Evolutionary conservation across 2,888 invertebrate species (phyloP).

Genomic region (Pterostichus niger): DNA sequence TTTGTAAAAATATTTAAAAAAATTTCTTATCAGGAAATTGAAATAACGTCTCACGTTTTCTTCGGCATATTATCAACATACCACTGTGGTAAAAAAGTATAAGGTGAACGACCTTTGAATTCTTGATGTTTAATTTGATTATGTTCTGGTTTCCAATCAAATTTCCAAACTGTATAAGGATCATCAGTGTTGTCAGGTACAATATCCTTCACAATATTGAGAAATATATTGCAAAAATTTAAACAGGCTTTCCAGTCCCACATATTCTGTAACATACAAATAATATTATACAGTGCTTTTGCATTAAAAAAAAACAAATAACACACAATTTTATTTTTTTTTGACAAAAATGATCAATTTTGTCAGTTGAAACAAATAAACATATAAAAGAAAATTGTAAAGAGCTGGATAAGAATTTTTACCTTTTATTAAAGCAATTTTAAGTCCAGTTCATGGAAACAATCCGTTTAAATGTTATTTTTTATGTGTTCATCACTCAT

Average conservation of each 20-base stretch:
- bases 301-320: no score
- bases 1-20: not conserved
- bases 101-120: conserved; percentile 2
- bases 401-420: no score
- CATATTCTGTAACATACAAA: conserved; percentile 49
- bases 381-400: no score
- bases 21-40: not conserved
- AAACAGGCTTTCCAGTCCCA: conserved; percentile 60
- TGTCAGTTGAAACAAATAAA: no score
- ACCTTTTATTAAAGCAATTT: no score
- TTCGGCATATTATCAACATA: conserved; percentile 56
- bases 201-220: conserved; percentile 49
- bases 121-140: conserved; percentile 37
- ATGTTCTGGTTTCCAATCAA: conserved; percentile 48
- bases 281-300: not conserved
- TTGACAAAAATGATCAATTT: no score
- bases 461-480: no score
- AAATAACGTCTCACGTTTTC: not conserved
- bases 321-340: no score
- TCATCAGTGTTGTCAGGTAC: conserved; percentile 48
- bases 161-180: conserved; percentile 62
- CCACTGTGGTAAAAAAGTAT: conserved; percentile 56
- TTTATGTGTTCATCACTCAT: no score
- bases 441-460: no score
- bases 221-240: conserved; percentile 60